These are phyloP conservation scores for Lithophane ornitopus DNA, from an alignment of 2,888 invertebrate genomes.

Conservation along the genomic window DNA sequence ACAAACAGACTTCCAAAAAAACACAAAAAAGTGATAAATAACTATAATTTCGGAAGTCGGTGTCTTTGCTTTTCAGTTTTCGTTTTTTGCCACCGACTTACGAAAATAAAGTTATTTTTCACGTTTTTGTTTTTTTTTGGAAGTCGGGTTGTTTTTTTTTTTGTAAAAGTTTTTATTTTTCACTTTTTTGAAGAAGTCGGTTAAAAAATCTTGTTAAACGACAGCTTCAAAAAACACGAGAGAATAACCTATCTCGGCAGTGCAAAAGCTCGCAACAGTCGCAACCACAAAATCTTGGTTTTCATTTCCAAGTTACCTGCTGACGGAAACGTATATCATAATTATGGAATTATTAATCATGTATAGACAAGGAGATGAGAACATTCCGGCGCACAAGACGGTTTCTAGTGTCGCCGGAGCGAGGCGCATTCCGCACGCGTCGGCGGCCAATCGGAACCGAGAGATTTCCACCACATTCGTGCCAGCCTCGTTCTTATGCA, in stretches of 20 bases:
- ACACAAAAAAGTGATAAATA: too few relatives aligned
- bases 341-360: constrained; percentile 54
- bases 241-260: background rate
- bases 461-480: constrained; percentile 78
- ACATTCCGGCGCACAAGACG: constrained; percentile 75
- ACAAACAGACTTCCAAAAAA: too few relatives aligned
- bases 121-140: too few relatives aligned
- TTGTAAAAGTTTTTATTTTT: too few relatives aligned
- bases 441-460: constrained; percentile 86
- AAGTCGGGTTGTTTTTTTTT: too few relatives aligned
- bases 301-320: background rate
- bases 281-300: background rate
- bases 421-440: constrained; percentile 86
- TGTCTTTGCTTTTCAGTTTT: too few relatives aligned
- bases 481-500: constrained; percentile 63
- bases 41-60: too few relatives aligned
- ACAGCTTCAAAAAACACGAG: background rate
- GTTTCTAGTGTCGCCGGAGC: constrained; percentile 86
- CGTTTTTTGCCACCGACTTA: too few relatives aligned
- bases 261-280: background rate
- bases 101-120: too few relatives aligned
- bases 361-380: constrained; percentile 72
- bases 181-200: too few relatives aligned
- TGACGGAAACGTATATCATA: constrained; percentile 15
- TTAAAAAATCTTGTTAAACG: background rate